Percentiles rank a stretch among this genome's conserved stretches.
These are phyloP conservation scores for Dinomys branickii DNA, from an alignment of 2,113 vertebrate species.

Conservation along the genomic window DNA sequence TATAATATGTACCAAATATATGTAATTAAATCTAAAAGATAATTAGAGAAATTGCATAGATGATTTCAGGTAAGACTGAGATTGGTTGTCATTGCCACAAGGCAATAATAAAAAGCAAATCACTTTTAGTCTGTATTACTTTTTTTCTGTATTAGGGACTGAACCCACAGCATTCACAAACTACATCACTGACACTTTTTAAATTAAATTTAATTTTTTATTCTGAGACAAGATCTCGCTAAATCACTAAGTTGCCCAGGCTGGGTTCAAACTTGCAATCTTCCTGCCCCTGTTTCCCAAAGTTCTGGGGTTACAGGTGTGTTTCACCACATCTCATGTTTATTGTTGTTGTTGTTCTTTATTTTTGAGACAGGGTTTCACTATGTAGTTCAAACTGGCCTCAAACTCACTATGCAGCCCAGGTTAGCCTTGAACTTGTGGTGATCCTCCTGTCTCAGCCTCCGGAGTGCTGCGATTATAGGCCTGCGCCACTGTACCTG, in stretches of 20 bases:
- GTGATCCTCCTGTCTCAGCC: neutral
- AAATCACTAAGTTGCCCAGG: neutral
- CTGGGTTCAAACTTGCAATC: neutral
- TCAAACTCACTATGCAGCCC: neutral
- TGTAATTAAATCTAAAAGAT: neutral
- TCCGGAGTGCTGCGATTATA: neutral
- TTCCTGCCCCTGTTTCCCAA: neutral
- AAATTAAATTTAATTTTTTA: neutral
- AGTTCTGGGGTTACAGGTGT: neutral
- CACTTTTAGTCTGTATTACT: neutral
- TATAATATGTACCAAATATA: neutral
- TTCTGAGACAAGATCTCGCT: neutral
- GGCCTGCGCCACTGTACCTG: neutral
- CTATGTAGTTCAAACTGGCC: neutral
- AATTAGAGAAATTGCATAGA: neutral
- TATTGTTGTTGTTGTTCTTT: neutral
- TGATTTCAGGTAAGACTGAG: neutral
- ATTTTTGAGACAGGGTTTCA: neutral
- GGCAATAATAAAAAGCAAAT: neutral
- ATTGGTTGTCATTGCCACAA: neutral
- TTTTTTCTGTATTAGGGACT: neutral
- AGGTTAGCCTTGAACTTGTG: neutral
- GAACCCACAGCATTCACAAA: neutral
- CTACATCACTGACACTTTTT: neutral
- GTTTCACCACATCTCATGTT: neutral